phyloP scores from a whole-genome alignment of 2,113 vertebrate species.

The Rattus rattus region DNA sequence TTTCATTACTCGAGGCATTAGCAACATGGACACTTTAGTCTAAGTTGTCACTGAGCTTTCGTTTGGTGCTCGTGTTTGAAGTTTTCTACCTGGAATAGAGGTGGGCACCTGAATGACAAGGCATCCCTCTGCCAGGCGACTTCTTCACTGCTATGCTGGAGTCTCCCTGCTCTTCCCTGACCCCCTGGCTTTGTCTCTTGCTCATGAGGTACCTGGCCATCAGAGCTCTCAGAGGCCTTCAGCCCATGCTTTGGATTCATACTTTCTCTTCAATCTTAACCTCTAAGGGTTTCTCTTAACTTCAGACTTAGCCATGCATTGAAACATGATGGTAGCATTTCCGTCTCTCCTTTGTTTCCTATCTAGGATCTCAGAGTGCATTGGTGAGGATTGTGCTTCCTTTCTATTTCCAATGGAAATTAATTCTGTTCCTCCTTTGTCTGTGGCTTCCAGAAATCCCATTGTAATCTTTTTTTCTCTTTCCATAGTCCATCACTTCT shows the following conservation, averaged over 20 bases:
- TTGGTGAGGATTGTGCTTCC: background rate
- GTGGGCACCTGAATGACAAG: background rate
- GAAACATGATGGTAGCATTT: background rate
- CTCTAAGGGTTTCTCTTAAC: slow-evolving; percentile 27
- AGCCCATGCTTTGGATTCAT: background rate
- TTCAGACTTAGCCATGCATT: background rate
- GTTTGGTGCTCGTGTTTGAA: background rate
- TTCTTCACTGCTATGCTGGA: background rate
- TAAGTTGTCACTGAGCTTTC: background rate
- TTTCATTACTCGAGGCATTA: background rate
- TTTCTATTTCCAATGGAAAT: background rate
- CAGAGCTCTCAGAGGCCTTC: background rate
- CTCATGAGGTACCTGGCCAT: background rate
- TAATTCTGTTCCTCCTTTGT: background rate
- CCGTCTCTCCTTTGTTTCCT: background rate
- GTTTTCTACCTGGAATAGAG: background rate
- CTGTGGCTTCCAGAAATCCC: background rate
- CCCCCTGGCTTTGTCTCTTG: background rate
- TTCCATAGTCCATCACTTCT: background rate
- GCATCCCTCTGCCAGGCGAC: background rate
- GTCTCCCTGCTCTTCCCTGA: background rate
- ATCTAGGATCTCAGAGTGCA: background rate
- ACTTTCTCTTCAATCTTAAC: background rate
- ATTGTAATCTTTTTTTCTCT: background rate
- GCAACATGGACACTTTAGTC: background rate